A percentile compares a stretch with the other conserved stretches of the same genome.
These are phyloP conservation scores for Carlito syrichta DNA, from an alignment of 2,113 vertebrate species.

Conservation along the genomic window DNA sequence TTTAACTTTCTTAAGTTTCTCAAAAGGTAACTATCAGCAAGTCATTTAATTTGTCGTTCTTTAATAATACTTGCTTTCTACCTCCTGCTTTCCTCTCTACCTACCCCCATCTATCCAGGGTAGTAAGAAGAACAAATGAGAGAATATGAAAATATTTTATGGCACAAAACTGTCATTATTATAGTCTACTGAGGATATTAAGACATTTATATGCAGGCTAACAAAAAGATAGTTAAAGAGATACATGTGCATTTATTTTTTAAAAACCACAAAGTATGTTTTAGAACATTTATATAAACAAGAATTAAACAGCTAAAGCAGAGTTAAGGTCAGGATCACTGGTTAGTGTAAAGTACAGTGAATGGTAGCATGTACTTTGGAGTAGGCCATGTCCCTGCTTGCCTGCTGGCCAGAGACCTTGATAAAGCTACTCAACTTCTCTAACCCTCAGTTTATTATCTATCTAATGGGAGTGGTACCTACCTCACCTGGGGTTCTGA, in stretches of 20 bases:
- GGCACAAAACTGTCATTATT: background rate
- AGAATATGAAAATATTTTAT: slow-evolving; percentile 13
- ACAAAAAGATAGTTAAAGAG: background rate
- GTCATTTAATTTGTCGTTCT: background rate
- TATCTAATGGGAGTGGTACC: background rate
- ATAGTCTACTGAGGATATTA: background rate
- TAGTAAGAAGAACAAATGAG: background rate
- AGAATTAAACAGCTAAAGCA: background rate
- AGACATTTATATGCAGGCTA: background rate
- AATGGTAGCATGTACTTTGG: background rate
- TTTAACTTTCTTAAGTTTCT: background rate
- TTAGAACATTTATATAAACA: slow-evolving; percentile 1
- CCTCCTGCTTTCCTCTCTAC: accelerated
- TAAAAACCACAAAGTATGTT: background rate
- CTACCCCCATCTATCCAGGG: background rate
- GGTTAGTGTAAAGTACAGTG: background rate
- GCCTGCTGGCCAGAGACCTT: background rate
- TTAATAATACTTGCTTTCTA: background rate
- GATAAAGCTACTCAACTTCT: background rate
- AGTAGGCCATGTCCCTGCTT: background rate
- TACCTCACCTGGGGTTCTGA: background rate
- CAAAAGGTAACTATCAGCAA: background rate
- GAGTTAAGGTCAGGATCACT: background rate
- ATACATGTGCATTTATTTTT: background rate
- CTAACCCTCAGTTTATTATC: background rate